Evolutionary conservation across 2,113 vertebrate species (phyloP), one percentile per base, ranked within the genome.

Genomic region (Ammodytes marinus): DNA sequence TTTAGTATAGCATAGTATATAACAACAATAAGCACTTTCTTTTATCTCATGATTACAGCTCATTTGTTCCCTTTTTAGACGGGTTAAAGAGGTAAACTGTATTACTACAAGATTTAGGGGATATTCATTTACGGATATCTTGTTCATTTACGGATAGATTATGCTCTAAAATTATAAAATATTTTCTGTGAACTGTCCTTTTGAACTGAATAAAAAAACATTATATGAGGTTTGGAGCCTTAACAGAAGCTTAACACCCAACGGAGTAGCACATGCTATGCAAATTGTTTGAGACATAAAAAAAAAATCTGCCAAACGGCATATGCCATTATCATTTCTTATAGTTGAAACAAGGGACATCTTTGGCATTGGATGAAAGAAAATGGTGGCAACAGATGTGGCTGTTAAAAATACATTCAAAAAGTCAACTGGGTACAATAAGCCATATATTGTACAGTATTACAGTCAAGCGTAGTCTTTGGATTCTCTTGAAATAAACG

Each of bases 391-490:
- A 89, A 91, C 93, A 94, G 92, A 88, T 94, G 93, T 91, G 90
- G 89, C 87, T 89, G 86, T 92, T 93, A 92, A 93, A 93, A 94
- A 93, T 91, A 92, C 90, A 92, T 91, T 91, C 73, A 78, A 86
- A 88, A 81, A 91, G 93, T 91, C 91, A 92, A 90, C 90, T 93
- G 91, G 91, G 93, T 94, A 90, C 89, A 91, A 94, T 92, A 91
- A 91, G 87, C 88, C 91, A 93, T 91, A 92, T 90, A 90, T 45
- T 87, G 83, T 91, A 93, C 91, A 88, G 93, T 92, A 90, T 92
- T 89, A 89, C 89, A 92, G 90, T 91, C 85, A 88, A 83, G 82
- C 86, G 87, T 89, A 92, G 92, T 91, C 87, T 93, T 91, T 89
- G 83, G 88, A 92, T 91, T 90, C 82, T 86, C 87, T 90, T 92